Evolutionary conservation across 2,888 invertebrate genomes (phyloP).

Genomic region (Dastarcus helophoroides): DNA sequence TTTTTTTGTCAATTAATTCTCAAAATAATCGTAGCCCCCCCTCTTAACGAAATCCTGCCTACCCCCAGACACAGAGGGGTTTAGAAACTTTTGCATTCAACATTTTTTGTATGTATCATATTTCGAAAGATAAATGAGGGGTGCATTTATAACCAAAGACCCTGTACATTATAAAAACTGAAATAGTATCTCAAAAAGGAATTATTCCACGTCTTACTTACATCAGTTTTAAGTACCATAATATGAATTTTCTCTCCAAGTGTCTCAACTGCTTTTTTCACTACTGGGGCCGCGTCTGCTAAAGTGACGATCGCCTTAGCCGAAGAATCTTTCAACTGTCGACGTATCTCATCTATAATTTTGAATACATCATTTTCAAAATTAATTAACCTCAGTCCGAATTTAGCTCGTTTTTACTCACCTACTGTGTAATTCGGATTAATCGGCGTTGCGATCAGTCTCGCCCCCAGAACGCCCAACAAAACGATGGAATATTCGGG

Average conservation of each 20-base stretch:
- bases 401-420: conserved; percentile 14
- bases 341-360: conserved; percentile 56
- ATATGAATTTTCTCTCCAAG: conserved; percentile 40
- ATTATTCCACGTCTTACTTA: no score
- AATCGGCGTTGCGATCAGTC: conserved; percentile 56
- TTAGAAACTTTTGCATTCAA: no score
- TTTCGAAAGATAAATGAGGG: no score
- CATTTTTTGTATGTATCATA: no score
- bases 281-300: conserved; percentile 36
- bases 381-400: no score
- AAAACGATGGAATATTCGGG: conserved; percentile 61
- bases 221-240: conserved; percentile 41
- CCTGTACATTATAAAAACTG: no score
- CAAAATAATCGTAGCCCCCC: no score
- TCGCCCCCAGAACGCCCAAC: conserved; percentile 58
- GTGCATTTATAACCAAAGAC: no score
- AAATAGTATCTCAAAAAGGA: no score
- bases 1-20: no score
- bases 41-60: no score
- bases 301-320: conserved; percentile 54
- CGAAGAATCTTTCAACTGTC: conserved; percentile 50
- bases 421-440: conserved; percentile 59
- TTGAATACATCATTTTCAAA: conserved; percentile 2
- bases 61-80: no score
- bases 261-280: conserved; percentile 36